A percentile compares a stretch with the other conserved stretches of the same genome.
These are phyloP conservation scores for Chymomyza costata DNA, from an alignment of 1,140 invertebrate genomes.

Conservation along the genomic window DNA sequence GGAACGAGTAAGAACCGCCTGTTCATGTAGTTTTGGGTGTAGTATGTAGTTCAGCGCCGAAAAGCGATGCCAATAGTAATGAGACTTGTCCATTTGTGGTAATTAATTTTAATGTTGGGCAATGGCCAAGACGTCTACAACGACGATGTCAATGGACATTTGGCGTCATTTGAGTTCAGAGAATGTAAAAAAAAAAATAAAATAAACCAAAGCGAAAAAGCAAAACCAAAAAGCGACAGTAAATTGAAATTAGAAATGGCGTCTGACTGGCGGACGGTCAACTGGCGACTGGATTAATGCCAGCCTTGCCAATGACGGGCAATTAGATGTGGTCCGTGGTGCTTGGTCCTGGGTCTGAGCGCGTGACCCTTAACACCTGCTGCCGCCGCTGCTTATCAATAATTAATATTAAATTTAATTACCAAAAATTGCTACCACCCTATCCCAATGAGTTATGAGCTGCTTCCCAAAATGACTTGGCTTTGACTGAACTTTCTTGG, in stretches of 20 bases:
- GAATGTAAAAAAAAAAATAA: slow-evolving; percentile 4
- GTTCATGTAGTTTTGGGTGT: slow-evolving; percentile 9
- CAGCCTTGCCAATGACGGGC: slow-evolving; percentile 4
- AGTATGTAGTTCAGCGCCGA: slow-evolving; percentile 8
- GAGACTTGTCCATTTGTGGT: slow-evolving; percentile 63
- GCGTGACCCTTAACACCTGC: slow-evolving; percentile 39
- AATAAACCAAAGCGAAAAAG: slow-evolving; percentile 9
- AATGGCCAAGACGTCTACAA: slow-evolving; percentile 10
- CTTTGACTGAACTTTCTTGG: slow-evolving; percentile 1
- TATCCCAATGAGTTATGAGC: background rate
- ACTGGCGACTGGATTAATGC: slow-evolving; percentile 14
- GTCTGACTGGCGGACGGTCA: slow-evolving; percentile 20
- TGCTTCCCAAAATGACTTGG: background rate
- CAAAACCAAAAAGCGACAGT: slow-evolving; percentile 11
- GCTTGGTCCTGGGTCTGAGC: slow-evolving; percentile 44
- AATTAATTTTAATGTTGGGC: slow-evolving; percentile 66
- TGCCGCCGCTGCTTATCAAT: slow-evolving; percentile 12
- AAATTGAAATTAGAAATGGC: slow-evolving; percentile 59
- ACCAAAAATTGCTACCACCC: slow-evolving; percentile 5
- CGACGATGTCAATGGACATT: slow-evolving; percentile 36
- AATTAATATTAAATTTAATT: slow-evolving; percentile 51
- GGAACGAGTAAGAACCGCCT: too few relatives aligned
- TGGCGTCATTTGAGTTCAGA: slow-evolving; percentile 24
- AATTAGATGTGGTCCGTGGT: slow-evolving; percentile 22
- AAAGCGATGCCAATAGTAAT: slow-evolving; percentile 42